Conservation (phyloP, 2,113 vertebrate genomes). For the Myanophis thanlyinensis region DNA sequence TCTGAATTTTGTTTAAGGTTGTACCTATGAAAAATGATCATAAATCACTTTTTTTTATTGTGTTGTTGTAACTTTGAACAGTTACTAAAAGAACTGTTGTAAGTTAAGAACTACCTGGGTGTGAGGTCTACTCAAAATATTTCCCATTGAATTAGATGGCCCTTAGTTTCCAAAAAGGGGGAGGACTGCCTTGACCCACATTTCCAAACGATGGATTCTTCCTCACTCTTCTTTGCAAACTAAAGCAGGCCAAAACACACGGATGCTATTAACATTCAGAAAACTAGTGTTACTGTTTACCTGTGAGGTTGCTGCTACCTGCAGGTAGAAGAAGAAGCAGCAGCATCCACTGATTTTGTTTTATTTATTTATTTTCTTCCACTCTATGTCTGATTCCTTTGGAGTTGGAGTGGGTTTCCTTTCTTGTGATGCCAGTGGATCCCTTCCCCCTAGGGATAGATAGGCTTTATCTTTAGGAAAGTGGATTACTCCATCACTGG, state of each 20-base stretch:
- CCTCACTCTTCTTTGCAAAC: neutral
- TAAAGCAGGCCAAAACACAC: neutral
- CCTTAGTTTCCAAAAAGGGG: neutral
- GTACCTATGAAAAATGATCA: neutral
- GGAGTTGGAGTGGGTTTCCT: neutral
- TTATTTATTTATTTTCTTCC: neutral
- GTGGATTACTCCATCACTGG: neutral
- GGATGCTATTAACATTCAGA: neutral
- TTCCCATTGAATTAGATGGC: neutral
- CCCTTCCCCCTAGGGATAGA: neutral
- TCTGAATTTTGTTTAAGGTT: neutral
- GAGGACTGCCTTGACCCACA: neutral
- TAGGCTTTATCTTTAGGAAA: neutral
- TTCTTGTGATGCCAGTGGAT: neutral
- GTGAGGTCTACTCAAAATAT: neutral
- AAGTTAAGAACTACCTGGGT: neutral
- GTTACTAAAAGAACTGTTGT: neutral
- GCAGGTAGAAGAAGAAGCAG: neutral
- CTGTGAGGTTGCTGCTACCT: constrained; percentile 19
- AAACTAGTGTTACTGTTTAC: neutral
- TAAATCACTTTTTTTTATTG: neutral
- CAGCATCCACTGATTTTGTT: neutral
- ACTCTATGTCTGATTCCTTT: neutral
- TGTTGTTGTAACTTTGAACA: neutral
- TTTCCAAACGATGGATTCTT: neutral